Conservation (phyloP, 2,888 invertebrate species). For the Mesochorus sp. region DNA sequence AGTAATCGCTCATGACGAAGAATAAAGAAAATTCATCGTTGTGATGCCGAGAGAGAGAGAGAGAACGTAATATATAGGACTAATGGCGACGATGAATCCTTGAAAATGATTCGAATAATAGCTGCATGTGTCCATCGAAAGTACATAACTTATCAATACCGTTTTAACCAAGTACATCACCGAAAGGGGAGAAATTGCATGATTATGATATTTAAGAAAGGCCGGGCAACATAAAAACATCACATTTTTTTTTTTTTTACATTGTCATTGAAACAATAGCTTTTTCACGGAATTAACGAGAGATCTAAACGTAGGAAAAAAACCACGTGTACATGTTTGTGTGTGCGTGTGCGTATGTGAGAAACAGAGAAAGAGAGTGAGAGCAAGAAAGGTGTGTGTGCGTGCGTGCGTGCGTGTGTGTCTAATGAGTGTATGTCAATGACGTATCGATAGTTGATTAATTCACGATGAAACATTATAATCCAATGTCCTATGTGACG, state of each 20-base stretch:
- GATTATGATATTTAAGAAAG: conserved; percentile 44
- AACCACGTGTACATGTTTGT: conserved; percentile 27
- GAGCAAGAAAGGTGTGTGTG: conserved; percentile 1
- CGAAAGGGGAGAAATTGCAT: conserved; percentile 35
- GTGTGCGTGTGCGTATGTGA: conserved; percentile 49
- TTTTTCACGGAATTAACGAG: conserved; percentile 77
- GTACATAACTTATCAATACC: conserved; percentile 51
- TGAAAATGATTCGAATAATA: conserved; percentile 28
- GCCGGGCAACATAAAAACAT: conserved; percentile 60
- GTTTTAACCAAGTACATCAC: conserved; percentile 32
- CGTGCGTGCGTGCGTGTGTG: conserved; percentile 45
- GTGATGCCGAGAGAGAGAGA: background rate
- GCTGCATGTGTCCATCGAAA: conserved; percentile 50
- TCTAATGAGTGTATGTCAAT: conserved; percentile 56
- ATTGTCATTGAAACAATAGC: conserved; percentile 76
- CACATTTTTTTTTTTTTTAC: conserved; percentile 65
- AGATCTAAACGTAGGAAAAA: conserved; percentile 39
- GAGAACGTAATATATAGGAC: background rate
- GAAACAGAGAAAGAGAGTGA: too few species aligned
- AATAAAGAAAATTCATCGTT: conserved; percentile 4
- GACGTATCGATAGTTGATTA: conserved; percentile 65
- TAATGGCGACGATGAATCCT: conserved; percentile 14
- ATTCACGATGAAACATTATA: conserved; percentile 51
- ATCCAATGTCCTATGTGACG: conserved; percentile 5
- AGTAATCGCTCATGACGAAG: conserved; percentile 18